phyloP scores from a whole-genome alignment of 2,888 invertebrate species.

The Cetonia aurata region DNA sequence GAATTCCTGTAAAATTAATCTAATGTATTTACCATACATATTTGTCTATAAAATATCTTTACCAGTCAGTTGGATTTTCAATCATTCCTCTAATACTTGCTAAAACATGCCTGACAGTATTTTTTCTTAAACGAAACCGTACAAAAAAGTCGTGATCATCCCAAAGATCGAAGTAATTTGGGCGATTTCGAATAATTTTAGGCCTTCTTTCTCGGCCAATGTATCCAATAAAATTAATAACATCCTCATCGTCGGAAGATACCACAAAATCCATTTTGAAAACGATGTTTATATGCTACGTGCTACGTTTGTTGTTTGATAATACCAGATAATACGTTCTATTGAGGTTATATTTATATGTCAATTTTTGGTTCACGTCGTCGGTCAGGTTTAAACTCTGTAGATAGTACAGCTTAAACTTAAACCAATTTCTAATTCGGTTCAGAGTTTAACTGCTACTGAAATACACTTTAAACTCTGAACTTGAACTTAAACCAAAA shows the following conservation, averaged over 20 bases:
- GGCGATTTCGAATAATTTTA: constrained; percentile 14
- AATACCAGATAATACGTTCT: too few relatives aligned
- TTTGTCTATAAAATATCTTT: neutral
- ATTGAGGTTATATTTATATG: too few relatives aligned
- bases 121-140: constrained; percentile 13
- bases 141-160: constrained; percentile 16
- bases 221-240: neutral
- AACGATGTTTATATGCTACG: too few relatives aligned
- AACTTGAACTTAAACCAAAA: constrained; percentile 6
- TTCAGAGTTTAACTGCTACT: neutral
- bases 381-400: too few relatives aligned
- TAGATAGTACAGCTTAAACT: too few relatives aligned
- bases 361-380: too few relatives aligned
- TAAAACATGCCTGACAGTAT: constrained; percentile 1
- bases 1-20: constrained; percentile 2
- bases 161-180: neutral
- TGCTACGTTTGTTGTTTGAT: too few relatives aligned
- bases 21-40: neutral
- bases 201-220: constrained; percentile 9
- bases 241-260: too few relatives aligned
- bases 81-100: constrained; percentile 7
- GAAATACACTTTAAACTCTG: constrained; percentile 1
- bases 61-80: constrained; percentile 3
- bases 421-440: too few relatives aligned
- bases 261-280: too few relatives aligned